phyloP scores from a whole-genome alignment of 2,888 invertebrate genomes.

The Agriopis aurantiaria region DNA sequence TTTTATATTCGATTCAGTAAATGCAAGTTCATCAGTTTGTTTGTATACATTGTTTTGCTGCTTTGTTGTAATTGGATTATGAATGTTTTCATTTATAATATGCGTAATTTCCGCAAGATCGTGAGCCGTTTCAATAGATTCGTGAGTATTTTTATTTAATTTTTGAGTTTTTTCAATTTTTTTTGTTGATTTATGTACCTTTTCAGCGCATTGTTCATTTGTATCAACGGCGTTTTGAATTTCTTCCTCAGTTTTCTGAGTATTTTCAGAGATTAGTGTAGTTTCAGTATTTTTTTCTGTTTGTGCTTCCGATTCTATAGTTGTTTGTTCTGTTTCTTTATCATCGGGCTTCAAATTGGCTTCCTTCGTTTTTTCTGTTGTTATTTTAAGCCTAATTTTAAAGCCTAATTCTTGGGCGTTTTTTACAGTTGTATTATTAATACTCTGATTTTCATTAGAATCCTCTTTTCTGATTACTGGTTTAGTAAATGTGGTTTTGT shows the following conservation, averaged over 20 bases:
- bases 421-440: not conserved
- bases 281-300: not conserved
- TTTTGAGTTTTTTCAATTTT: not conserved
- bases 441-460: not conserved
- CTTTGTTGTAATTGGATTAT: not conserved
- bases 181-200: not conserved
- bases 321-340: not conserved
- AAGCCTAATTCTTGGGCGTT: not conserved
- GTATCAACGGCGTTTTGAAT: not conserved
- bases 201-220: not conserved
- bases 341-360: not conserved
- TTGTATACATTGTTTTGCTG: not conserved
- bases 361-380: not conserved
- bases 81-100: not conserved
- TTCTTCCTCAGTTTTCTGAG: not conserved
- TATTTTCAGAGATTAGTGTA: not conserved
- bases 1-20: not conserved
- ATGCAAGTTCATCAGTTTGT: not conserved
- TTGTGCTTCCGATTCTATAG: conserved; percentile 4
- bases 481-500: not conserved
- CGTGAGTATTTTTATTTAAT: not conserved
- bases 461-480: not conserved
- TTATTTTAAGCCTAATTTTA: not conserved
- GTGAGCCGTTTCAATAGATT: not conserved
- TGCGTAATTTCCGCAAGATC: not conserved